These are phyloP conservation scores for Andrena praecox DNA, from an alignment of 2,888 invertebrate genomes.

Conservation along the genomic window DNA sequence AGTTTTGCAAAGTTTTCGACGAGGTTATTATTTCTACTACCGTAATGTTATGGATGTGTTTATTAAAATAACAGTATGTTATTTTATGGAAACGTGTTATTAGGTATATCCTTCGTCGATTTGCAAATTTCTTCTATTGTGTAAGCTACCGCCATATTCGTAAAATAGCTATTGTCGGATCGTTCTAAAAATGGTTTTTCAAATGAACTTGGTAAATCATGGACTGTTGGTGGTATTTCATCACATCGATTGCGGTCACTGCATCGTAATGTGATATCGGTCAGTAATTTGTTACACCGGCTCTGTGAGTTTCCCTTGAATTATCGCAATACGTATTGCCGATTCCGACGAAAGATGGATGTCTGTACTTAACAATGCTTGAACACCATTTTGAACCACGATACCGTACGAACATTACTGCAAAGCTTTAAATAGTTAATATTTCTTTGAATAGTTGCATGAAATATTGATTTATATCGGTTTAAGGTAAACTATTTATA, in stretches of 20 bases:
- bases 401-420: neutral
- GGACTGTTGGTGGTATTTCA: conserved; percentile 64
- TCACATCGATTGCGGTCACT: conserved; percentile 63
- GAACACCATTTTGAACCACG: neutral
- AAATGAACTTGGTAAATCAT: conserved; percentile 63
- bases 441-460: neutral
- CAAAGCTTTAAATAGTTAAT: neutral
- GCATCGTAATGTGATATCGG: conserved; percentile 59
- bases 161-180: neutral
- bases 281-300: conserved; percentile 67
- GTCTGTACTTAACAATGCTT: conserved; percentile 1
- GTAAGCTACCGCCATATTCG: neutral
- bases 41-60: no score
- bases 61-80: no score
- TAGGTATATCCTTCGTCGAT: no score
- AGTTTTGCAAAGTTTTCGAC: no score
- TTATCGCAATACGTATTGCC: conserved; percentile 59
- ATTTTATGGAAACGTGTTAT: no score
- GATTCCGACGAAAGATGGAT: conserved; percentile 36
- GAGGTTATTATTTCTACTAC: no score
- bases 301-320: conserved; percentile 60
- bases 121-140: neutral
- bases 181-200: conserved; percentile 31
- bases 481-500: neutral
- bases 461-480: neutral